Base-by-base conservation (phyloP, 2,888 invertebrate genomes). In the Apomyelois bistriatella region DNA sequence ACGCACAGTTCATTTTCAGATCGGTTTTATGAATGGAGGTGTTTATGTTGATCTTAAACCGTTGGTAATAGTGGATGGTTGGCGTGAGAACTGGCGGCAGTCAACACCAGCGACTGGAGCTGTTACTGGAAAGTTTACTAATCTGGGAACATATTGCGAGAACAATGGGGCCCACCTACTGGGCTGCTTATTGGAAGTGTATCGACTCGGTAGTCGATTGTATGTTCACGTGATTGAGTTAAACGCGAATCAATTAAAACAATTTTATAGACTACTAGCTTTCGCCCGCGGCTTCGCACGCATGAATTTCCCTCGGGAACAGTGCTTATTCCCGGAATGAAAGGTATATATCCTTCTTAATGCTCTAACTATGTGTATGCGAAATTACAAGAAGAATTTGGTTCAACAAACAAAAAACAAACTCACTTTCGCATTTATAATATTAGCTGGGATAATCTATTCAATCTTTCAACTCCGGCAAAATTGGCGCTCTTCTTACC, bases 51-150 rank as follows among this genome's bases (percentile, higher is more conserved):
- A 8, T 40, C 3, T 16, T 16, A 40, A 7, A 32, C 10, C 40
- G 15, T 16, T 12, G 8, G 28, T 28, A 8, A 15, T 32, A 15
- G 32, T 32, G 46, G 9, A 30, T 15, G 32, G 16, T 46, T 46
- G 32, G 40, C 49, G 49, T 50, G 49, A 40, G 49, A 50, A 50
- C 40, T 50, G 12, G 48, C 48, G 36, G 35, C 13, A 36, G 48
- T 17, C 38, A 48, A 36, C 37, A 37, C 37, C 17, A 17, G 32
- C 32, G 7, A 9, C 32, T 32, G 32, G 9, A 4, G 32, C 10
- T 32, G 10, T 54, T 66, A 67, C 72, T 76, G 66, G 84, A 83
- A 80, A 84, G 81, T 82, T 78, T 74, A 76, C 70, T 71, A 78
- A 80, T 77, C 75, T 77, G 74, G 66, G 77, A 79, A 78, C 68